phyloP scores from a whole-genome alignment of 2,888 invertebrate species.

The Plebejus anna region DNA sequence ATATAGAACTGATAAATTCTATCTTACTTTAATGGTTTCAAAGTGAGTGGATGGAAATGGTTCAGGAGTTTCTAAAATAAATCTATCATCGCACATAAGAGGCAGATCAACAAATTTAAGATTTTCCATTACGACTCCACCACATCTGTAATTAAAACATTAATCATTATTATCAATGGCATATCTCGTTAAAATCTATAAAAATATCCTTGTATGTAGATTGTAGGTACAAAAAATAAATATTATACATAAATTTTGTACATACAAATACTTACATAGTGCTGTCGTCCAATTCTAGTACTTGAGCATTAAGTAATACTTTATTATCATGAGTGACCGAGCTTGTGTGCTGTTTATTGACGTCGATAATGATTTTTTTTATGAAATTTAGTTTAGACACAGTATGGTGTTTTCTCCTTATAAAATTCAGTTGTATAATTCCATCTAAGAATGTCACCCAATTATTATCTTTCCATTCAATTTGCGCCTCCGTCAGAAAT shows the following conservation, averaged over 20 bases:
- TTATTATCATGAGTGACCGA: slow-evolving; percentile 33
- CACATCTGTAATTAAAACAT: slow-evolving; percentile 4
- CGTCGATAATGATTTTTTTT: slow-evolving; percentile 47
- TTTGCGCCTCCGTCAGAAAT: slow-evolving; percentile 50
- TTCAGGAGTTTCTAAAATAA: not conserved
- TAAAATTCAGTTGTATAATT: slow-evolving; percentile 86
- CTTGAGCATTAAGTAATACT: slow-evolving; percentile 39
- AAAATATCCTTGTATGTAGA: not conserved
- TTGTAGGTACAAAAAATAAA: not conserved
- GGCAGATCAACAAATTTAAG: not conserved
- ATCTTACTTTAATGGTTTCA: not conserved
- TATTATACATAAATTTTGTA: not conserved
- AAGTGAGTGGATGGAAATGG: not conserved
- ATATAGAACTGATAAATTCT: not conserved
- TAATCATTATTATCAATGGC: not conserved
- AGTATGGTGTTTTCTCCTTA: slow-evolving; percentile 79
- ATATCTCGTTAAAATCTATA: not conserved
- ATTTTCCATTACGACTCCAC: not conserved
- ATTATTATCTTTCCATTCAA: slow-evolving; percentile 81
- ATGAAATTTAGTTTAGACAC: slow-evolving; percentile 80
- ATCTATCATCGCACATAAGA: not conserved
- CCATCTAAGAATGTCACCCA: slow-evolving; percentile 92
- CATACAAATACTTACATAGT: slow-evolving; percentile 41
- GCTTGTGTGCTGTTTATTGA: slow-evolving; percentile 40
- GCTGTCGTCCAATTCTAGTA: slow-evolving; percentile 40